Evolutionary conservation across 2,888 invertebrate species (phyloP), one percentile per base, ranked within the genome.

Genomic region (Machimus atricapillus): DNA sequence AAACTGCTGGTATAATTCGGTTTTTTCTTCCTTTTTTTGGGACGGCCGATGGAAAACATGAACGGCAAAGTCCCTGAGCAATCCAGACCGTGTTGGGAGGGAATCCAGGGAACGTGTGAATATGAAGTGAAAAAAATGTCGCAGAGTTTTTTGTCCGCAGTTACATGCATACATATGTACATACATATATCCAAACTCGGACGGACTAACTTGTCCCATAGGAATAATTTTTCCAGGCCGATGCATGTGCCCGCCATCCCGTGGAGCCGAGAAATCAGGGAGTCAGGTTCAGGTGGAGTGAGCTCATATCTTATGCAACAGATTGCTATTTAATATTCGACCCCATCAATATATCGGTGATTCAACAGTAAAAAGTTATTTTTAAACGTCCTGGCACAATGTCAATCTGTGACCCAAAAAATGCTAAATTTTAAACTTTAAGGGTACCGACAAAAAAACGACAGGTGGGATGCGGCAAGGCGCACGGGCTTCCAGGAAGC

Each of bases 271-370:
- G 12, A 66, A 66, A 27, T 27, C 23, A 66, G 66, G 52, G n/a
- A 52, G 27, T 79, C 79, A 79, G 52, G 27, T 79, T 79, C 79
- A 79, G 52, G 27, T 79, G 79, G 52, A 27, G 52, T 9, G 9
- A 9, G 52, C 79, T 56, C 52, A 79, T 79, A 79, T 79, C 79
- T 79, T 52, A 79, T 79, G 79, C 79, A 79, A 79, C 79, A 79
- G 79, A 79, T 79, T 79, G 79, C 52, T 79, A 79, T 79, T 79
- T 79, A 79, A 79, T 79, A 79, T 79, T 52, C 79, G 52, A 46
- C 79, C 27, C 79, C 52, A 79, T 79, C 79, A 79, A 79, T 79
- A 79, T 4, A 27, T 79, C 52, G 79, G 27, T 31, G 79, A 27
- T 16, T 27, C 52, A 31, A 46, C 16, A 23, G 52, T 79, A 52